phyloP scores from a whole-genome alignment of 2,797 vertebrate species.

The Sternotherus odoratus region DNA sequence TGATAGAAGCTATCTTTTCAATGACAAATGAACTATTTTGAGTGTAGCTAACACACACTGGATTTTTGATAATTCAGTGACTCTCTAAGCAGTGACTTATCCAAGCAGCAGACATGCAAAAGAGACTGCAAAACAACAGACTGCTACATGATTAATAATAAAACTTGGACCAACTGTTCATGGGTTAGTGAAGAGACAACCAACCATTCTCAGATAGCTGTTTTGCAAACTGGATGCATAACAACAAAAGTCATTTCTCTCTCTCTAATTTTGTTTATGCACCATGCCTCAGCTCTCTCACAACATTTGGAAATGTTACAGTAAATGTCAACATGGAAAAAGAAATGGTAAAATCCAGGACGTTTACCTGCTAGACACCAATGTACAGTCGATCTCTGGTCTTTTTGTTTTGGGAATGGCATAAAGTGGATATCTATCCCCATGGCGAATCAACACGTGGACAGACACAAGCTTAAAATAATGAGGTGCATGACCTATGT shows the following conservation, averaged over 20 bases:
- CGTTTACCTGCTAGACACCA: conserved; percentile 88
- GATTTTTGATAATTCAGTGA: neutral
- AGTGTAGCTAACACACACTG: neutral
- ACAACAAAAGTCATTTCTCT: neutral
- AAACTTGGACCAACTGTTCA: neutral
- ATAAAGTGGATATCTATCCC: conserved; percentile 95
- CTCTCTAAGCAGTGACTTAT: neutral
- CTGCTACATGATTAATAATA: neutral
- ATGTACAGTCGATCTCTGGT: conserved; percentile 91
- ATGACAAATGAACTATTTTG: neutral
- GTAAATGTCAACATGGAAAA: neutral
- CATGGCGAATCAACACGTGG: conserved; percentile 96
- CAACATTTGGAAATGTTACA: neutral
- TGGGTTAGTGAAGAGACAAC: neutral
- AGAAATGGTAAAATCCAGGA: neutral
- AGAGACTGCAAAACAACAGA: neutral
- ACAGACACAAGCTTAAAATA: conserved; percentile 94
- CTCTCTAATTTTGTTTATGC: neutral
- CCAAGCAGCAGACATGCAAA: neutral
- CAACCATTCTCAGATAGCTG: neutral
- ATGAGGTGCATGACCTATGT: conserved; percentile 91
- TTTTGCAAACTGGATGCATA: neutral
- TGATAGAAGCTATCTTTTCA: neutral
- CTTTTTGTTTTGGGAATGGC: conserved; percentile 95
- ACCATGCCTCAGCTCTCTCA: neutral